A percentile compares a stretch with the other conserved stretches of the same genome.
Evolutionary conservation across 2,113 vertebrate genomes (phyloP).

Genomic region (Lophochroa leadbeateri): DNA sequence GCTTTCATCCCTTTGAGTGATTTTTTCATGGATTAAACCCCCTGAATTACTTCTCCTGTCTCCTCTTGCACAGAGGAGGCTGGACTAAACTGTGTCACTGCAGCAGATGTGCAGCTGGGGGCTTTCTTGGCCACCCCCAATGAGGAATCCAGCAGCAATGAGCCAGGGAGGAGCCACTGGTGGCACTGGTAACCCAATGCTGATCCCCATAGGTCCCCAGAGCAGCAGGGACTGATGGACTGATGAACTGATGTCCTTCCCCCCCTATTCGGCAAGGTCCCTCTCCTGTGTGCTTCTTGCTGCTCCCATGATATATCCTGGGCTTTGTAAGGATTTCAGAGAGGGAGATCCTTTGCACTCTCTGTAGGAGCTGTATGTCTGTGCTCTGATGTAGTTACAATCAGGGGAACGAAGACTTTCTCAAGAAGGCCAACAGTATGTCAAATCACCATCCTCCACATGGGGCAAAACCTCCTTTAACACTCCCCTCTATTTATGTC

Average conservation of each 20-base stretch:
- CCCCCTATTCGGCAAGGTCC: accelerated
- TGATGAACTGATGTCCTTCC: not conserved
- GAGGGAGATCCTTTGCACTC: not conserved
- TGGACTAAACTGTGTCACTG: accelerated
- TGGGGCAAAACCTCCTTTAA: not conserved
- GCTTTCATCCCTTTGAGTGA: not conserved
- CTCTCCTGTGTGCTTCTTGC: not conserved
- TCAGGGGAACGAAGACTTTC: accelerated
- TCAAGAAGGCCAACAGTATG: not conserved
- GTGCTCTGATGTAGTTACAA: not conserved
- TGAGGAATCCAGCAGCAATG: not conserved
- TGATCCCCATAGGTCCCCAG: not conserved
- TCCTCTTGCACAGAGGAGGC: not conserved
- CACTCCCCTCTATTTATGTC: not conserved
- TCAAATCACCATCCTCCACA: not conserved
- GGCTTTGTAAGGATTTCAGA: not conserved
- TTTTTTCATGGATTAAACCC: not conserved
- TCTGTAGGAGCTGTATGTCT: not conserved
- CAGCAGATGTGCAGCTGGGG: accelerated
- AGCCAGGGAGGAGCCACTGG: not conserved
- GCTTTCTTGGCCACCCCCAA: not conserved
- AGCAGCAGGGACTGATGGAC: not conserved
- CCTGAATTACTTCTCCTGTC: not conserved
- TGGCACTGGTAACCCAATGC: no score
- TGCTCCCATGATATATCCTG: not conserved